Evolutionary conservation across 2,113 vertebrate genomes (phyloP).

Genomic region (Gymnogyps californianus): DNA sequence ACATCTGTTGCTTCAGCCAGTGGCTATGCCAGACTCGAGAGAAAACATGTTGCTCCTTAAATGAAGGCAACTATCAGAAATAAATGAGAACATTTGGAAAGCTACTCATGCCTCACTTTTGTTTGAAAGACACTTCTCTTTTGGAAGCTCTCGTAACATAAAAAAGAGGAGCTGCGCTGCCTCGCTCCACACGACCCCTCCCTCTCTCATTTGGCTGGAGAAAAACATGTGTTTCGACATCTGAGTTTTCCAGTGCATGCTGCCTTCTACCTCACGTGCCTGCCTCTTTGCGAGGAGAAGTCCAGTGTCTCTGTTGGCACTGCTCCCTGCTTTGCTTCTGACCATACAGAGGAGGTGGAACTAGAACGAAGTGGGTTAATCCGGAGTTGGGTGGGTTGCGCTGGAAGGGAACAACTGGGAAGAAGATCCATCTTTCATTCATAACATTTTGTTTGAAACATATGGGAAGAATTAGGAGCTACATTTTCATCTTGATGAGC

Average conservation of each 20-base stretch:
- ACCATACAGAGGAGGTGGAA: neutral
- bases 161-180: neutral
- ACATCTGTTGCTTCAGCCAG: conserved; percentile 59
- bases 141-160: neutral
- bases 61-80: conserved; percentile 43
- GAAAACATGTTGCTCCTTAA: conserved; percentile 41
- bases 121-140: conserved; percentile 5
- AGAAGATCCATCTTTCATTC: conserved; percentile 1
- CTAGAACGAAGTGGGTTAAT: neutral
- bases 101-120: neutral
- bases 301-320: neutral
- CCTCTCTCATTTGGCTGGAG: neutral
- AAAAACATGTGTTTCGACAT: neutral
- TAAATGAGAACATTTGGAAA: conserved; percentile 36
- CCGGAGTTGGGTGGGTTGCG: neutral
- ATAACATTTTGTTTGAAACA: neutral
- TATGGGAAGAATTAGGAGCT: conserved; percentile 1
- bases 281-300: neutral
- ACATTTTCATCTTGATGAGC: conserved; percentile 21
- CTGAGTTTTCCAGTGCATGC: neutral
- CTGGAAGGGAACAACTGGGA: neutral
- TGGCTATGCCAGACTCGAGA: conserved; percentile 19
- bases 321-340: neutral
- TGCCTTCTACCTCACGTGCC: neutral
- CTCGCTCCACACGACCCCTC: neutral